Conservation (phyloP, 2,888 invertebrate genomes). For the Mesochorus sp. region DNA sequence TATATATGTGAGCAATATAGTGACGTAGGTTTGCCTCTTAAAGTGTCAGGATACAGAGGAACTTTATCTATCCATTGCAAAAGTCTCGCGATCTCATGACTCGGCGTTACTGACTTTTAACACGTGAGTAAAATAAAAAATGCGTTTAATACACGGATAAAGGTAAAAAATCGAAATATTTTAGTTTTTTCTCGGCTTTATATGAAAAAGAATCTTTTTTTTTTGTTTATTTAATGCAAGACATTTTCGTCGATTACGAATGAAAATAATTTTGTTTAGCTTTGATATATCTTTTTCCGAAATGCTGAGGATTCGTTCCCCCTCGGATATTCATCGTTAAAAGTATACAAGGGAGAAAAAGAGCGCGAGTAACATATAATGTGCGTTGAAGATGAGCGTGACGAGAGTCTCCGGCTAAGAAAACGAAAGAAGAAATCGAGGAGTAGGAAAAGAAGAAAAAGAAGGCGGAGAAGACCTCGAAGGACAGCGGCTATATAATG, state of each 20-base stretch:
- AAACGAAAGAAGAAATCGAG: conserved; percentile 46
- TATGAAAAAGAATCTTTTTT: too few species aligned
- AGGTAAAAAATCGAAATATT: too few species aligned
- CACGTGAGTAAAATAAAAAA: not conserved
- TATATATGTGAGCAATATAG: not conserved
- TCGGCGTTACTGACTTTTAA: not conserved
- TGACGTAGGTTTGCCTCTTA: conserved; percentile 21
- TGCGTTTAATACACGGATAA: not conserved
- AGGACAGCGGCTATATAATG: conserved; percentile 80
- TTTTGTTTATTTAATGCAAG: too few species aligned
- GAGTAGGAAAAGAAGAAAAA: conserved; percentile 65
- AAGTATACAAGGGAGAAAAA: conserved; percentile 1
- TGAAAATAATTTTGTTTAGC: conserved; percentile 8
- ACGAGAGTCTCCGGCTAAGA: not conserved
- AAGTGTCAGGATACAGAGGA: not conserved
- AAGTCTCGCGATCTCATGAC: conserved; percentile 10
- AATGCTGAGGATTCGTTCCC: not conserved
- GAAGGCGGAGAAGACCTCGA: conserved; percentile 71
- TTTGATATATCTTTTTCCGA: not conserved
- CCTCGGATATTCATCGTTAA: conserved; percentile 20
- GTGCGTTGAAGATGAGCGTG: not conserved
- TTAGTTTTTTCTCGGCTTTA: too few species aligned
- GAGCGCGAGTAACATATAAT: conserved; percentile 32
- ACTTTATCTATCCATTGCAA: conserved; percentile 44
- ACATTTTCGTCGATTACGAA: not conserved